Conservation (phyloP, 2,113 vertebrate species). For the Aspiorhynchus laticeps region DNA sequence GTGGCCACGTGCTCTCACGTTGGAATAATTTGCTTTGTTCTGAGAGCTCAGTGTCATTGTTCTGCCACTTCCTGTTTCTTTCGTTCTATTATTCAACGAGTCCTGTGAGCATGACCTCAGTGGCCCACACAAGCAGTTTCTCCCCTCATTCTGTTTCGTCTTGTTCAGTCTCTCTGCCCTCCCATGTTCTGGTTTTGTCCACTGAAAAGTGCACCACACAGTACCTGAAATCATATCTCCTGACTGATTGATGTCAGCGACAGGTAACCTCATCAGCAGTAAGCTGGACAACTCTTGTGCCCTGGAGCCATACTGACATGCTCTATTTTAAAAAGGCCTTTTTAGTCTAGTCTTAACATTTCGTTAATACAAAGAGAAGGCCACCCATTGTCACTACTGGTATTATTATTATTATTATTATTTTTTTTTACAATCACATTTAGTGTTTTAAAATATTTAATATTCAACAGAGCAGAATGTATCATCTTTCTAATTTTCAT, state of each 20-base stretch:
- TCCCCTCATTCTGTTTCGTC: conserved; percentile 23
- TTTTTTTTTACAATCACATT: background rate
- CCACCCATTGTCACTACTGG: background rate
- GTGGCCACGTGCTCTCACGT: conserved; percentile 40
- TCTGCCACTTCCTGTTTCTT: conserved; percentile 68
- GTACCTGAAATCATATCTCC: conserved; percentile 48
- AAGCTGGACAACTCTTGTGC: background rate
- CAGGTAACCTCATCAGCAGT: conserved; percentile 14
- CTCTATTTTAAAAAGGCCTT: background rate
- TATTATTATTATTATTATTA: too few relatives aligned
- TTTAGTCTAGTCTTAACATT: background rate
- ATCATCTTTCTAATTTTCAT: background rate
- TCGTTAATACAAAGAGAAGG: background rate
- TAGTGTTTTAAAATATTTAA: background rate
- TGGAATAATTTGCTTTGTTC: conserved; percentile 60
- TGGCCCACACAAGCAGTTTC: conserved; percentile 78
- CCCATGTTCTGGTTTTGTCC: conserved; percentile 66
- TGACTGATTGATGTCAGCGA: conserved; percentile 41
- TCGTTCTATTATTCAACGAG: conserved; percentile 58
- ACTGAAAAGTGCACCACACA: conserved; percentile 38
- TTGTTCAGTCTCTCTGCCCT: conserved; percentile 60
- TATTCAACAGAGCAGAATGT: background rate
- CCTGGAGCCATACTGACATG: background rate
- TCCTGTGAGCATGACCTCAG: conserved; percentile 78
- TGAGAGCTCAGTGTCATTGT: conserved; percentile 70